Percentiles rank a stretch among this genome's conserved stretches.
These are phyloP conservation scores for Anas platyrhynchos DNA, from an alignment of 2,113 vertebrate genomes.

Conservation along the genomic window DNA sequence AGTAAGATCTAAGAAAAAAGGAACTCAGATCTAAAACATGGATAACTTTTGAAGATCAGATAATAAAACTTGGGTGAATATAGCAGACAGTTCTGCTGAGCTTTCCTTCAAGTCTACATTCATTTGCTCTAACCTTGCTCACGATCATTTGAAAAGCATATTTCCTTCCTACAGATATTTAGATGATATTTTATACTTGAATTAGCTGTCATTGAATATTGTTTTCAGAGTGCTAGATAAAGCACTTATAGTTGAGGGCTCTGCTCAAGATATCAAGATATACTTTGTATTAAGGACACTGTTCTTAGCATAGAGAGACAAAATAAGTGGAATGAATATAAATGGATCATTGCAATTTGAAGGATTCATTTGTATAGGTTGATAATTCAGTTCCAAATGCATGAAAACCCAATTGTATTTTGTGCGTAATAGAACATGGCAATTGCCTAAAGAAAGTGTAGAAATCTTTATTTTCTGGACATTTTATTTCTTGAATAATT, in stretches of 20 bases:
- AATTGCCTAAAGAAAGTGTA: not conserved
- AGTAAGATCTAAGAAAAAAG: not conserved
- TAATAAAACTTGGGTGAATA: not conserved
- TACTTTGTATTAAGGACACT: not conserved
- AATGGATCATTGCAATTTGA: not conserved
- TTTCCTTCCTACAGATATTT: not conserved
- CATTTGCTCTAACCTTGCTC: not conserved
- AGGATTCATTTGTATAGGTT: not conserved
- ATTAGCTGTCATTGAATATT: not conserved
- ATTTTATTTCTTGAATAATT: not conserved
- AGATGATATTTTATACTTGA: not conserved
- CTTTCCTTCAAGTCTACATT: not conserved
- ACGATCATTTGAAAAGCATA: not conserved
- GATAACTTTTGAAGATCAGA: not conserved
- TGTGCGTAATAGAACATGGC: not conserved
- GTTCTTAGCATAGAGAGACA: not conserved
- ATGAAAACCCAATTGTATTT: not conserved
- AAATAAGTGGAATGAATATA: not conserved
- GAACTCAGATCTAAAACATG: not conserved
- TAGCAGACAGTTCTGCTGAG: not conserved
- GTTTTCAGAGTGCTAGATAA: not conserved
- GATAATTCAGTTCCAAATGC: not conserved
- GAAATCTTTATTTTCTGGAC: not conserved
- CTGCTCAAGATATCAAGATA: not conserved
- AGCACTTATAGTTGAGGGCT: not conserved